Evolutionary conservation across 2,113 vertebrate genomes (phyloP).

Genomic region (Chrysochloris asiatica): DNA sequence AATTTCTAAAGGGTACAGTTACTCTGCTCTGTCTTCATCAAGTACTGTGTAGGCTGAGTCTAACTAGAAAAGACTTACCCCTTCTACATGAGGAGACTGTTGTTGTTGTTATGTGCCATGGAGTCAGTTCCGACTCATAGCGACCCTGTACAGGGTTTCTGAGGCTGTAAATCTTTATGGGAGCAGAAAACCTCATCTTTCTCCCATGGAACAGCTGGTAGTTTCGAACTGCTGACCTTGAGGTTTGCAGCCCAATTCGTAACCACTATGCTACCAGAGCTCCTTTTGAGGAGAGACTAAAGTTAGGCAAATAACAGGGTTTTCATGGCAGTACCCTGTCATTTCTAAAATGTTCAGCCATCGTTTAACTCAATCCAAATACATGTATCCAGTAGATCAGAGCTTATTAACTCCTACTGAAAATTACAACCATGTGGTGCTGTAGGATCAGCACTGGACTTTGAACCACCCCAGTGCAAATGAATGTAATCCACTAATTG

Average conservation of each 20-base stretch:
- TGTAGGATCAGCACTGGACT: too few relatives aligned
- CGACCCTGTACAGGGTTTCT: too few relatives aligned
- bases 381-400: not conserved
- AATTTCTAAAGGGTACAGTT: not conserved
- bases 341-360: not conserved
- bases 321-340: not conserved
- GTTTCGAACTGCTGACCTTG: too few relatives aligned
- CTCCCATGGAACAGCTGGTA: too few relatives aligned
- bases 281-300: too few relatives aligned
- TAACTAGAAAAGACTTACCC: not conserved
- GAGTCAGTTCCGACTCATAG: too few relatives aligned
- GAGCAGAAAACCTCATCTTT: too few relatives aligned
- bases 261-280: too few relatives aligned
- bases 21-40: not conserved
- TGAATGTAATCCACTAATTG: slow-evolving; percentile 49
- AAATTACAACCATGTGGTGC: not conserved
- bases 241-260: too few relatives aligned
- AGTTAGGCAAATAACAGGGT: not conserved
- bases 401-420: not conserved
- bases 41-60: not conserved
- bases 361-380: not conserved
- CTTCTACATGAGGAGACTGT: not conserved
- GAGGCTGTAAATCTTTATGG: too few relatives aligned
- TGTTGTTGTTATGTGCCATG: too few relatives aligned
- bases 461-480: not conserved